Percentiles rank a stretch among this genome's conserved stretches.
Evolutionary conservation across 1,140 invertebrate genomes (phyloP).

Genomic region (Ectropis grisescens): DNA sequence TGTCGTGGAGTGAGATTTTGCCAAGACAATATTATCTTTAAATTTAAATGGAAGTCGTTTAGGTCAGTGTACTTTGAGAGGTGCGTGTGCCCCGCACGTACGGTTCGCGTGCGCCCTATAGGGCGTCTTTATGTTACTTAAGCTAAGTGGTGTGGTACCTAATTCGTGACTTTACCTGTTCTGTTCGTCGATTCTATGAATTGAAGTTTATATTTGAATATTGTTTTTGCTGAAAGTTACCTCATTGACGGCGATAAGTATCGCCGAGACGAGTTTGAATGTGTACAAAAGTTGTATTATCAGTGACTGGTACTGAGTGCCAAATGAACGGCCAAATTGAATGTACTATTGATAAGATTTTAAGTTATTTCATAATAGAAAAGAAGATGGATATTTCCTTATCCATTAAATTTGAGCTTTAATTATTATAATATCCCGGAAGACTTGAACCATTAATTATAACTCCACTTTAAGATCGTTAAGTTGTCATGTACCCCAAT

Average conservation of each 20-base stretch:
- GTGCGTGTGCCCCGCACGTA: no score
- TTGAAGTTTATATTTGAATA: no score
- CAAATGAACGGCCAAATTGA: slow-evolving; percentile 24
- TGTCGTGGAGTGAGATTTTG: slow-evolving; percentile 66
- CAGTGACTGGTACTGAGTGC: slow-evolving; percentile 26
- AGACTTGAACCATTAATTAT: slow-evolving; percentile 26
- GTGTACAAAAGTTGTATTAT: slow-evolving; percentile 25
- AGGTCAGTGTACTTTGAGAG: no score
- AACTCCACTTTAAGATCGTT: slow-evolving; percentile 24
- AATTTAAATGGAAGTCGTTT: slow-evolving; percentile 38
- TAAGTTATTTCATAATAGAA: slow-evolving; percentile 28
- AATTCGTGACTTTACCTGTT: background rate
- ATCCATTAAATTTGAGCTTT: slow-evolving; percentile 60
- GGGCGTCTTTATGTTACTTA: no score
- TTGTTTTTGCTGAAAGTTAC: no score
- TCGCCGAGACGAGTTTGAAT: no score
- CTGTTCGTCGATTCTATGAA: slow-evolving; percentile 1
- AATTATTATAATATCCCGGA: slow-evolving; percentile 56
- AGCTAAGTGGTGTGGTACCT: no score
- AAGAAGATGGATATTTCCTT: slow-evolving; percentile 26
- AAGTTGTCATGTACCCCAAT: no score
- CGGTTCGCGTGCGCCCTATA: no score
- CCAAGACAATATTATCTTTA: slow-evolving; percentile 66
- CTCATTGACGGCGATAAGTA: no score
- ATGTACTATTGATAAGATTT: slow-evolving; percentile 25